Evolutionary conservation across 2,113 vertebrate species (phyloP).

Genomic region (Zosterops japonicus): DNA sequence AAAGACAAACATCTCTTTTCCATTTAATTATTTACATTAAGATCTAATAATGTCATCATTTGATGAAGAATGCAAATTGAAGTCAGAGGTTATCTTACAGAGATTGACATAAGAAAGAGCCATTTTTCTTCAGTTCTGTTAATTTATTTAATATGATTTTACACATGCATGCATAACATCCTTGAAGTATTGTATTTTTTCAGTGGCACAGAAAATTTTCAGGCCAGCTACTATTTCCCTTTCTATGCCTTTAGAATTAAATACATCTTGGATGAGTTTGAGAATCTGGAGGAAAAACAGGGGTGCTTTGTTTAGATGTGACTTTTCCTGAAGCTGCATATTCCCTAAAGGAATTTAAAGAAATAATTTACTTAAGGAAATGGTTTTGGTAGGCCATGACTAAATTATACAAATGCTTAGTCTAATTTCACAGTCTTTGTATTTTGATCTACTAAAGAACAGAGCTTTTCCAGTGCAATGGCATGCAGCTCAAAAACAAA

Average conservation of each 20-base stretch:
- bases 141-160: neutral
- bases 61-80: neutral
- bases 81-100: neutral
- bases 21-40: slow-evolving; percentile 47
- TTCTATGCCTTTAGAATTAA: neutral
- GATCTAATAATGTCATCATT: neutral
- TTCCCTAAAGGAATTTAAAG: neutral
- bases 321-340: neutral
- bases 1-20: slow-evolving; percentile 5
- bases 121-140: neutral
- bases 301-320: neutral
- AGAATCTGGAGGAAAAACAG: neutral
- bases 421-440: neutral
- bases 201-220: neutral
- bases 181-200: neutral
- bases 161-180: neutral
- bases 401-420: neutral
- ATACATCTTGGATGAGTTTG: neutral
- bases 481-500: neutral
- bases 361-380: neutral
- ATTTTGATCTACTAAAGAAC: neutral
- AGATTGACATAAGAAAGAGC: neutral
- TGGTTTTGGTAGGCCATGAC: neutral
- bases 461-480: neutral
- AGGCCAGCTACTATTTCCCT: neutral